Evolutionary conservation across 2,797 vertebrate species (phyloP).

Genomic region (Rhinophrynus dorsalis): DNA sequence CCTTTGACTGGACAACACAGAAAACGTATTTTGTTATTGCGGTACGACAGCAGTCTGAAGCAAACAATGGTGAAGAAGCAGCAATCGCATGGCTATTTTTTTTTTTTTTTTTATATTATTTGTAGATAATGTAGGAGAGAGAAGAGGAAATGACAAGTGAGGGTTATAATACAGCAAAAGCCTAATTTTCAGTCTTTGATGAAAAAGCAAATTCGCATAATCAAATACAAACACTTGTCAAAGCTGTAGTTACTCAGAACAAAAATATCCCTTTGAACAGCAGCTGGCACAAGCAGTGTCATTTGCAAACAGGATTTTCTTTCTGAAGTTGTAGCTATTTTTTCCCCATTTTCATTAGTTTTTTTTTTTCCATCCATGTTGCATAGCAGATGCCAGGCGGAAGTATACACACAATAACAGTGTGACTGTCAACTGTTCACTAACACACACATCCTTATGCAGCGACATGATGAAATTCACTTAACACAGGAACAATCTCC

Average conservation of each 20-base stretch:
- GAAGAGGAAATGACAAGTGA: too few relatives aligned
- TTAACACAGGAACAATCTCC: neutral
- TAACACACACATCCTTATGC: neutral
- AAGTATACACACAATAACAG: constrained; percentile 2
- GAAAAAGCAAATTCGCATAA: neutral
- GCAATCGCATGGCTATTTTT: too few relatives aligned
- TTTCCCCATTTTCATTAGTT: neutral
- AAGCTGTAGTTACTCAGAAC: neutral
- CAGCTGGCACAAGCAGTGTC: neutral
- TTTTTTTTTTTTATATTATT: too few relatives aligned
- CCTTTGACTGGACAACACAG: too few relatives aligned
- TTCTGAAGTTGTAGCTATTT: neutral
- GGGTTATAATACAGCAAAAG: too few relatives aligned
- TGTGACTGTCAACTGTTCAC: neutral
- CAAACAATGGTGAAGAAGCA: too few relatives aligned
- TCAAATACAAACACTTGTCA: neutral
- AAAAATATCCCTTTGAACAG: neutral
- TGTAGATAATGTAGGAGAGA: too few relatives aligned
- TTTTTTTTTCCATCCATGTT: neutral
- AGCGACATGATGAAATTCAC: neutral
- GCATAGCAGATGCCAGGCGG: neutral
- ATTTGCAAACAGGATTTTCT: neutral
- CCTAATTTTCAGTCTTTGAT: neutral
- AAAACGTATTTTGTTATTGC: too few relatives aligned
- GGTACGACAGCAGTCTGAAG: too few relatives aligned